Conservation (phyloP, 2,113 vertebrate genomes). For the Erythrolamprus reginae region DNA sequence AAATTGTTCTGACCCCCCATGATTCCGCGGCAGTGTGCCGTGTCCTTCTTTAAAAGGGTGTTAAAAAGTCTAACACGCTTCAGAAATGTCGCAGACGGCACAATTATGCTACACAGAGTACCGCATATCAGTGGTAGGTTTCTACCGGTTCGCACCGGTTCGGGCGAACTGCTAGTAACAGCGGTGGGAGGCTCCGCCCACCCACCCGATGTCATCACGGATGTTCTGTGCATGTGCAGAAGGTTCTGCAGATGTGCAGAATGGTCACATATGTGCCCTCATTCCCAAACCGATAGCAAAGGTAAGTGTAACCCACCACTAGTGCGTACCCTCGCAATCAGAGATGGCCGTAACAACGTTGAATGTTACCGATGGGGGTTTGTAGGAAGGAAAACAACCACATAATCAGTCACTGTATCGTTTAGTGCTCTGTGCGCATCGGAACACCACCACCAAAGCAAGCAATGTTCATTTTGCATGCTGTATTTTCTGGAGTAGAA, state of each 20-base stretch:
- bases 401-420: accelerated
- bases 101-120: background rate
- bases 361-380: background rate
- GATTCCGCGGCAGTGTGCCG: background rate
- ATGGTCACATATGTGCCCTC: too few relatives aligned
- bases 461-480: too few relatives aligned
- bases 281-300: too few relatives aligned
- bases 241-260: too few relatives aligned
- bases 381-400: background rate
- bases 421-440: background rate
- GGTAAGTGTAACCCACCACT: too few relatives aligned
- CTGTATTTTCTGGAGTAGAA: too few relatives aligned
- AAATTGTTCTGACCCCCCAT: background rate
- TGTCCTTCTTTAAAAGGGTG: background rate
- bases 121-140: background rate
- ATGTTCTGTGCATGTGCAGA: too few relatives aligned
- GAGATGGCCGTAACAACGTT: background rate
- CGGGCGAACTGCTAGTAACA: too few relatives aligned
- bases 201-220: too few relatives aligned
- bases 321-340: background rate
- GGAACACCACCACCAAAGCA: background rate
- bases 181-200: too few relatives aligned
- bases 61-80: too few relatives aligned
- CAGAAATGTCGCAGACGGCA: background rate
- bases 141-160: too few relatives aligned